Percentiles rank a stretch among this genome's conserved stretches.
phyloP scores from a whole-genome alignment of 2,797 vertebrate species.

The Parauchenoglanis punctatus region DNA sequence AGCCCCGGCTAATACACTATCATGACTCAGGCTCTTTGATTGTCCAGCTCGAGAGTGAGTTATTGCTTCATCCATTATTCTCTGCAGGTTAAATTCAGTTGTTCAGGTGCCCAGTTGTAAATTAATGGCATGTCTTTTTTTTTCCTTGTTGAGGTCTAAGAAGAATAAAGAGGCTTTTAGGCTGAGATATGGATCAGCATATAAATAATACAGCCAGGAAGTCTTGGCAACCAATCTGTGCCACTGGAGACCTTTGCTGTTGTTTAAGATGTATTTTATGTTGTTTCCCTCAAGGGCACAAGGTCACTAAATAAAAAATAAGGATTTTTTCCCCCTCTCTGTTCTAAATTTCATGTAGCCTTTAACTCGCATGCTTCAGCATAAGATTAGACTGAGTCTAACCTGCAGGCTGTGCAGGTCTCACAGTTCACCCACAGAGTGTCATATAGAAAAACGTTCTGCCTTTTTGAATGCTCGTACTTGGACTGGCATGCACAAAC shows the following conservation, averaged over 20 bases:
- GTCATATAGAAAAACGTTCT: neutral
- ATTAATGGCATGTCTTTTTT: constrained; percentile 40
- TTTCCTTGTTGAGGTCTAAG: constrained; percentile 32
- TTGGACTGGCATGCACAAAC: constrained; percentile 1
- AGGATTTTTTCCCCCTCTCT: constrained; percentile 1
- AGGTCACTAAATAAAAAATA: constrained; percentile 49
- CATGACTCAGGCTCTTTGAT: constrained; percentile 40
- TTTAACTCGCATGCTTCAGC: neutral
- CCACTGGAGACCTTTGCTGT: constrained; percentile 36
- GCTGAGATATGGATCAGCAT: constrained; percentile 43
- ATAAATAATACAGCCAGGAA: constrained; percentile 37
- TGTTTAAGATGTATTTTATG: constrained; percentile 42
- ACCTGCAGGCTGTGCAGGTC: neutral
- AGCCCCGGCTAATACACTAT: constrained; percentile 16
- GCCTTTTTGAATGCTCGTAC: neutral
- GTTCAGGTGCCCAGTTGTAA: constrained; percentile 40
- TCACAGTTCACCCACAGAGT: neutral
- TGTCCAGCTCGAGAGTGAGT: constrained; percentile 38
- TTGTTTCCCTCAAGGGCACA: constrained; percentile 26
- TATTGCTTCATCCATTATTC: constrained; percentile 45
- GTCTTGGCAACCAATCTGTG: constrained; percentile 39
- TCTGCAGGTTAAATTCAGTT: constrained; percentile 40
- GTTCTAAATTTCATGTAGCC: constrained; percentile 20
- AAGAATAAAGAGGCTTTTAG: constrained; percentile 41
- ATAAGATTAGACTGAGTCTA: neutral